Evolutionary conservation across 2,888 invertebrate species (phyloP).

Genomic region (Drosophila lacicola): DNA sequence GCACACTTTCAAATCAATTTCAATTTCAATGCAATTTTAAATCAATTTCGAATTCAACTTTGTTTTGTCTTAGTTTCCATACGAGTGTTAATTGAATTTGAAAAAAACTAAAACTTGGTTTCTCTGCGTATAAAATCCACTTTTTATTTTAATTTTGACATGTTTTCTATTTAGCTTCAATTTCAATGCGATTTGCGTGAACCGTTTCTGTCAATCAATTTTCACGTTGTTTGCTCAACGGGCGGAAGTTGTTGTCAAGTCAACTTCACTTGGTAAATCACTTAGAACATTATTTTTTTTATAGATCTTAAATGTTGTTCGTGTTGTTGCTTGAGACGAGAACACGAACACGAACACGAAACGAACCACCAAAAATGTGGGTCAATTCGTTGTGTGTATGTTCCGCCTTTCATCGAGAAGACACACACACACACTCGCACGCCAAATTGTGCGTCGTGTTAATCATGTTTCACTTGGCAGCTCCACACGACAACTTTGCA

Average conservation of each 20-base stretch:
- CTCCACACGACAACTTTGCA: slow-evolving; percentile 70
- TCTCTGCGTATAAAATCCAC: background rate
- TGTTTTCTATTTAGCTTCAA: background rate
- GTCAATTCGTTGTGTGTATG: slow-evolving; percentile 64
- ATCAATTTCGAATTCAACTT: background rate
- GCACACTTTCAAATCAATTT: background rate
- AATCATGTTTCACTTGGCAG: slow-evolving; percentile 74
- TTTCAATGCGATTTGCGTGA: slow-evolving; percentile 43
- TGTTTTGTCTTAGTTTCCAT: background rate
- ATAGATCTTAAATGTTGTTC: background rate
- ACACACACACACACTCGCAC: slow-evolving; percentile 30
- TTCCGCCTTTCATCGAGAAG: slow-evolving; percentile 58
- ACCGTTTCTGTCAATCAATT: slow-evolving; percentile 68
- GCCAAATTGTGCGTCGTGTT: slow-evolving; percentile 75
- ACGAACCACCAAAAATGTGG: slow-evolving; percentile 57
- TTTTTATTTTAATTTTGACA: too few relatives aligned
- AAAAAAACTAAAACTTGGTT: background rate
- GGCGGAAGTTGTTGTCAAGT: slow-evolving; percentile 68
- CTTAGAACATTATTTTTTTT: slow-evolving; percentile 49
- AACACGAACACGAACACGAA: slow-evolving; percentile 14
- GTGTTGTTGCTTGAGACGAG: slow-evolving; percentile 13
- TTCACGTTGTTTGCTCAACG: slow-evolving; percentile 45
- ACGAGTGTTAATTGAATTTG: too few relatives aligned
- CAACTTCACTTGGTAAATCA: slow-evolving; percentile 29
- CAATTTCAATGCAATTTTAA: background rate